Conservation (phyloP, 1,140 invertebrate species). For the Bombus soroeensis region DNA sequence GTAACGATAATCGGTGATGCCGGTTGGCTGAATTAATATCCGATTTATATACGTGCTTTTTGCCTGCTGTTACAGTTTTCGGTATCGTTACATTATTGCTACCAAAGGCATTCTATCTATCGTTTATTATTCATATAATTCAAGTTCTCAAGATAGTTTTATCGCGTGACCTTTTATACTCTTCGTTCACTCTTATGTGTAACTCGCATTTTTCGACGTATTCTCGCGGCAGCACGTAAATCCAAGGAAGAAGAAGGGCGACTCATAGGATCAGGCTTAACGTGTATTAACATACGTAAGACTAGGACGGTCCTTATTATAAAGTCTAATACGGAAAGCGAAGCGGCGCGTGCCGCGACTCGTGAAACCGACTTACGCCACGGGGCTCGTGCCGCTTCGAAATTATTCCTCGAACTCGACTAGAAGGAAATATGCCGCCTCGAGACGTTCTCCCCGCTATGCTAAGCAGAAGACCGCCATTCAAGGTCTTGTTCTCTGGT, state of each 20-base stretch:
- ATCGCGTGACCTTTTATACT: background rate
- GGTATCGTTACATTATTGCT: background rate
- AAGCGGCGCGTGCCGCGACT: constrained; percentile 61
- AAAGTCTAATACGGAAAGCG: constrained; percentile 67
- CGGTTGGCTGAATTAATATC: background rate
- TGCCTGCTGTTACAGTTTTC: background rate
- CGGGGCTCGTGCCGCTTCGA: constrained; percentile 42
- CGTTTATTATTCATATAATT: too few relatives aligned
- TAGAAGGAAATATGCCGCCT: constrained; percentile 49
- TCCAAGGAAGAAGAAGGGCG: constrained; percentile 7
- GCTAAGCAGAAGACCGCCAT: background rate
- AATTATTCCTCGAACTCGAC: constrained; percentile 57
- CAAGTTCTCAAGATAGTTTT: too few relatives aligned
- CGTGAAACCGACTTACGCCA: constrained; percentile 50
- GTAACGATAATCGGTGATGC: constrained; percentile 57
- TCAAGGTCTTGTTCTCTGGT: background rate
- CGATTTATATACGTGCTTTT: background rate
- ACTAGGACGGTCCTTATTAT: constrained; percentile 59
- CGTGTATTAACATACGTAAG: constrained; percentile 71
- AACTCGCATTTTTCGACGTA: too few relatives aligned
- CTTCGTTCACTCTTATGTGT: too few relatives aligned
- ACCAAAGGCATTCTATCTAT: too few relatives aligned
- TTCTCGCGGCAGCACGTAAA: constrained; percentile 23
- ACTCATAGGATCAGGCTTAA: constrained; percentile 69
- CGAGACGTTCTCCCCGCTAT: background rate